Evolutionary conservation across 2,113 vertebrate genomes (phyloP).

Genomic region (Platichthys flesus): DNA sequence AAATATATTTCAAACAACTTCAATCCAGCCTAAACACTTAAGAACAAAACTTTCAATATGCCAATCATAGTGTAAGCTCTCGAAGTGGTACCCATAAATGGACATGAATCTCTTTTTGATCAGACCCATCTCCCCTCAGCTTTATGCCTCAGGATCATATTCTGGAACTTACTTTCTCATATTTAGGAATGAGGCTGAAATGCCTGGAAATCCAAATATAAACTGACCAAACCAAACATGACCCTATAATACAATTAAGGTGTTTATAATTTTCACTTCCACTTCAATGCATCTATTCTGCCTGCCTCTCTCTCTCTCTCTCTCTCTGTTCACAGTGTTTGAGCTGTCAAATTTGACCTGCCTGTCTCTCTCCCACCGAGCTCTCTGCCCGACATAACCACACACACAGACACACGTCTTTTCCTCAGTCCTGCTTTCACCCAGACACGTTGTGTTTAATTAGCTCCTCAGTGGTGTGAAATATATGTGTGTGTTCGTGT

Average conservation of each 20-base stretch:
- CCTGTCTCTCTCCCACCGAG: conserved; percentile 78
- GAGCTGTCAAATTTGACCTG: conserved; percentile 80
- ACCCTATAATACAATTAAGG: not conserved
- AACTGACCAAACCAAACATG: not conserved
- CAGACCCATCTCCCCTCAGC: not conserved
- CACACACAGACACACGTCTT: conserved; percentile 45
- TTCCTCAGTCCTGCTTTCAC: conserved; percentile 54
- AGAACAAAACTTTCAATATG: not conserved
- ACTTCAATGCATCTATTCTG: conserved; percentile 20
- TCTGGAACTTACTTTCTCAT: not conserved
- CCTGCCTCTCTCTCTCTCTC: conserved; percentile 11
- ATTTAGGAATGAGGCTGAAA: not conserved
- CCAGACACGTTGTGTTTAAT: conserved; percentile 74
- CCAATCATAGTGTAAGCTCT: not conserved
- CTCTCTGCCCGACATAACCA: conserved; percentile 63
- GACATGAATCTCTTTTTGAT: not conserved
- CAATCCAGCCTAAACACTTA: too few relatives aligned
- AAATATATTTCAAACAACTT: too few relatives aligned
- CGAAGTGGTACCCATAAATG: not conserved
- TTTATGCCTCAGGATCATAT: conserved; percentile 1
- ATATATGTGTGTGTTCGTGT: conserved; percentile 42
- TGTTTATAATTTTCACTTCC: conserved; percentile 11
- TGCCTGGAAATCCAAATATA: not conserved
- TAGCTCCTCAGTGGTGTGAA: conserved; percentile 74
- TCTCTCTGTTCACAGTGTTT: conserved; percentile 59